Evolutionary conservation across 1,140 invertebrate genomes (phyloP).

Genomic region (Hycleus phaleratus): DNA sequence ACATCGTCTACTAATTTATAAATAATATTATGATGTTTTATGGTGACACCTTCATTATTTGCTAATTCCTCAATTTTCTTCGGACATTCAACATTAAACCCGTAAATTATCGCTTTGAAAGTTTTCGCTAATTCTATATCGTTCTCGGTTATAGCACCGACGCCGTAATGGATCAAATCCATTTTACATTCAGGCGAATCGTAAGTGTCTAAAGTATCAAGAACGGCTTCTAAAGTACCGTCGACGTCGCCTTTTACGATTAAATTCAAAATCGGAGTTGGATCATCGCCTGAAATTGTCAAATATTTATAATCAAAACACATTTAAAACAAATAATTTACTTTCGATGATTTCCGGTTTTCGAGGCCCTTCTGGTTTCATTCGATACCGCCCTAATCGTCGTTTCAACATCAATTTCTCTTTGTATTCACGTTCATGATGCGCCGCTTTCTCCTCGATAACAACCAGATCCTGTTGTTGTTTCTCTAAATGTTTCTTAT

Average conservation of each 20-base stretch:
- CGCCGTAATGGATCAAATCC: slow-evolving; percentile 82
- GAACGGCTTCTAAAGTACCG: slow-evolving; percentile 88
- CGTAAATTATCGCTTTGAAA: slow-evolving; percentile 81
- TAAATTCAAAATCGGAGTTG: slow-evolving; percentile 47
- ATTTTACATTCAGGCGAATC: slow-evolving; percentile 66
- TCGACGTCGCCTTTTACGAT: slow-evolving; percentile 71
- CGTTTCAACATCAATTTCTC: slow-evolving; percentile 55
- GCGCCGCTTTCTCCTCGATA: slow-evolving; percentile 59
- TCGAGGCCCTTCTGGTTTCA: slow-evolving; percentile 45
- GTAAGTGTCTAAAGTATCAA: slow-evolving; percentile 88
- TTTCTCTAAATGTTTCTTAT: slow-evolving; percentile 52
- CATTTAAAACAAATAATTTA: slow-evolving; percentile 13
- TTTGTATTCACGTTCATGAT: slow-evolving; percentile 63
- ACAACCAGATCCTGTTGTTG: slow-evolving; percentile 50
- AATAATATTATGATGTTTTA: slow-evolving; percentile 77
- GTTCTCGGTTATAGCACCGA: slow-evolving; percentile 74
- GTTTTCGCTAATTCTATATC: slow-evolving; percentile 81
- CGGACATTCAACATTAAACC: slow-evolving; percentile 68
- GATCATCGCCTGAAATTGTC: slow-evolving; percentile 35
- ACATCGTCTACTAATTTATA: slow-evolving; percentile 87
- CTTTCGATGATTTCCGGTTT: slow-evolving; percentile 51
- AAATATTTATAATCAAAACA: slow-evolving; percentile 2
- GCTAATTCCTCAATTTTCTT: slow-evolving; percentile 44
- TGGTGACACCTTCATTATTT: slow-evolving; percentile 46
- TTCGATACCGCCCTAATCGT: slow-evolving; percentile 49